Evolutionary conservation across 1,140 invertebrate species (phyloP).

Genomic region (Saccostrea echinata): DNA sequence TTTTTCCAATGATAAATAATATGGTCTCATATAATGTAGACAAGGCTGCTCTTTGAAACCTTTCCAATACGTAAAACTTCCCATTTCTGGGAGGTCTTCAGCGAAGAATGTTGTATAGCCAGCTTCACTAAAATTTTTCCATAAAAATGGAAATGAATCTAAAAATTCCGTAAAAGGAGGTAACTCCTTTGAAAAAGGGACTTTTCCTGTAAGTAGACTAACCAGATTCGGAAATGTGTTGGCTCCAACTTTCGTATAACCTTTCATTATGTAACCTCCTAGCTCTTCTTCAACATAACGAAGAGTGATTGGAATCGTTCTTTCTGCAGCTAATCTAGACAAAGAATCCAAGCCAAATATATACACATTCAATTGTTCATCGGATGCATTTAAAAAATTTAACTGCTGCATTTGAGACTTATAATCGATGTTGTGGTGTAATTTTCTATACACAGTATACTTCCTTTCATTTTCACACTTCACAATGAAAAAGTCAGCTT

Average conservation of each 20-base stretch:
- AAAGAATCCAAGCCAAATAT: conserved; percentile 92
- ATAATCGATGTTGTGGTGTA: conserved; percentile 61
- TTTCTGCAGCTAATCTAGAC: conserved; percentile 90
- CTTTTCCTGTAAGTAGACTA: conserved; percentile 49
- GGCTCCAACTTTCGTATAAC: conserved; percentile 75
- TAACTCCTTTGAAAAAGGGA: conserved; percentile 8
- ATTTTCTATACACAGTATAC: conserved; percentile 64
- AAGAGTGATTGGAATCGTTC: conserved; percentile 88
- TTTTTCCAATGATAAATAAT: conserved; percentile 74
- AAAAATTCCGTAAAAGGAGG: conserved; percentile 82
- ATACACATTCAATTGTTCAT: conserved; percentile 82
- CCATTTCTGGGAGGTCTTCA: conserved; percentile 81
- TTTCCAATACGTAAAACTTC: conserved; percentile 80
- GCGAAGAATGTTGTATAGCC: conserved; percentile 81
- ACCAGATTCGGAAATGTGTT: conserved; percentile 57
- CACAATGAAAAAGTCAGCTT: conserved; percentile 79
- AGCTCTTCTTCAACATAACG: conserved; percentile 80
- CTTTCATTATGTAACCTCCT: conserved; percentile 70
- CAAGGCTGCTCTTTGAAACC: conserved; percentile 80
- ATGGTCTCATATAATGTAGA: conserved; percentile 80
- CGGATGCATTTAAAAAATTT: conserved; percentile 47
- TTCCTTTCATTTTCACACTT: conserved; percentile 74
- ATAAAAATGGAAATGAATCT: conserved; percentile 78
- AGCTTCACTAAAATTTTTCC: conserved; percentile 79
- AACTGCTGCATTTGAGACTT: conserved; percentile 53